Evolutionary conservation across 2,888 invertebrate genomes (phyloP).

Genomic region (Platerodrilus igneus): DNA sequence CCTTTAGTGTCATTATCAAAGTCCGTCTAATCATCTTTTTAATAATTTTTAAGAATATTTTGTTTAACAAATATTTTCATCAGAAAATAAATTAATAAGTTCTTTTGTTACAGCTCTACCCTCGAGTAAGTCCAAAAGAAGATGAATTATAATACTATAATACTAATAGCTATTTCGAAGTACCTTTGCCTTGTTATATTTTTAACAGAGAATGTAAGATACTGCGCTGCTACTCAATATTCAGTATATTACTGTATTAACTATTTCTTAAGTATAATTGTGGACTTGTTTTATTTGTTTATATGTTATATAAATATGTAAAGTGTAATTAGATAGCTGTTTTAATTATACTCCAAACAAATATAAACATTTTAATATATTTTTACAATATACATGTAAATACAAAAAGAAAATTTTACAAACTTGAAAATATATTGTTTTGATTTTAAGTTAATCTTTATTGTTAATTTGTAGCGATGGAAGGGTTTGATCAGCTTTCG

Average conservation of each 20-base stretch:
- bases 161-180: slow-evolving; percentile 32
- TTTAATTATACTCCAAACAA: slow-evolving; percentile 32
- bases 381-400: slow-evolving; percentile 43
- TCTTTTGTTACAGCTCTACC: slow-evolving; percentile 44
- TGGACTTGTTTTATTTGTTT: slow-evolving; percentile 23
- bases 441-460: too few species aligned
- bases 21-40: too few species aligned
- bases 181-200: slow-evolving; percentile 36
- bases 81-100: slow-evolving; percentile 11
- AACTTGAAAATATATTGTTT: too few species aligned
- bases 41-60: too few species aligned
- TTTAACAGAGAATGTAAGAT: slow-evolving; percentile 16
- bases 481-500: too few species aligned
- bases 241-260: slow-evolving; percentile 48
- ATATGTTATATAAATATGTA: slow-evolving; percentile 18
- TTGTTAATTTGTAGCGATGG: too few species aligned
- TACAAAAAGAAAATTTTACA: too few species aligned
- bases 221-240: slow-evolving; percentile 40
- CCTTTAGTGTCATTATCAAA: too few species aligned
- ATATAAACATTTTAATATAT: slow-evolving; percentile 45
- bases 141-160: slow-evolving; percentile 34
- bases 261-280: slow-evolving; percentile 40
- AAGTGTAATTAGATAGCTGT: slow-evolving; percentile 22
- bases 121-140: slow-evolving; percentile 44
- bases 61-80: too few species aligned